A percentile compares a stretch with the other conserved stretches of the same genome.
Conservation (phyloP, 2,797 vertebrate genomes). For the Amblyraja radiata region DNA sequence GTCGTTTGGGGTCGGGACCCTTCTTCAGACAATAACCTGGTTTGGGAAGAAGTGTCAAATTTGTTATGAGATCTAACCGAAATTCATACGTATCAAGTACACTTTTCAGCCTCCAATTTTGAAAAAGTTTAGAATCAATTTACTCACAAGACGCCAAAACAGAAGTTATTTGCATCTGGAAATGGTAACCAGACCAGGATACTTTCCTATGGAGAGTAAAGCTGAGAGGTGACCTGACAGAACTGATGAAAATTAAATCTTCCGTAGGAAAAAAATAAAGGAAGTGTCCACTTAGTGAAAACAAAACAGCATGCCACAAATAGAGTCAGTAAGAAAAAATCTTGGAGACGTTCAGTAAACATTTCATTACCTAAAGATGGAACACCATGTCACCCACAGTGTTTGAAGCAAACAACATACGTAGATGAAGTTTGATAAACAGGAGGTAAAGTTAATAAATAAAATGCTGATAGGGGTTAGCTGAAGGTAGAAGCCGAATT, state of each 20-base stretch:
- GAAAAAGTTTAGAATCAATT: too few relatives aligned
- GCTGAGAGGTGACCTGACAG: neutral
- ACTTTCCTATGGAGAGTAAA: neutral
- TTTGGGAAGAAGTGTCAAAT: neutral
- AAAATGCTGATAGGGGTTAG: neutral
- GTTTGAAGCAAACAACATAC: neutral
- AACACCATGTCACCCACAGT: neutral
- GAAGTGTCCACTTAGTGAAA: neutral
- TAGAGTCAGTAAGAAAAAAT: neutral
- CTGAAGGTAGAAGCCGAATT: neutral
- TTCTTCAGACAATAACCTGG: neutral
- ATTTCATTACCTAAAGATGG: neutral
- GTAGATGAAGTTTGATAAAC: neutral
- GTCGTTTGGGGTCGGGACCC: too few relatives aligned
- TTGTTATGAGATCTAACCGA: neutral
- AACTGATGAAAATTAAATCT: neutral
- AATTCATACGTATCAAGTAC: neutral
- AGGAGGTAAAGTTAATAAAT: neutral
- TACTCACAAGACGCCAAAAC: too few relatives aligned
- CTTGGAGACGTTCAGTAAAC: neutral
- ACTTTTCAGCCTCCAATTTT: neutral
- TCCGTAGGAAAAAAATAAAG: neutral
- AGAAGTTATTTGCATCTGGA: too few relatives aligned
- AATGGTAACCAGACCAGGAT: too few relatives aligned
- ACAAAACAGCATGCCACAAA: neutral